phyloP scores from a whole-genome alignment of 2,888 invertebrate genomes.

The Lithophane socia region DNA sequence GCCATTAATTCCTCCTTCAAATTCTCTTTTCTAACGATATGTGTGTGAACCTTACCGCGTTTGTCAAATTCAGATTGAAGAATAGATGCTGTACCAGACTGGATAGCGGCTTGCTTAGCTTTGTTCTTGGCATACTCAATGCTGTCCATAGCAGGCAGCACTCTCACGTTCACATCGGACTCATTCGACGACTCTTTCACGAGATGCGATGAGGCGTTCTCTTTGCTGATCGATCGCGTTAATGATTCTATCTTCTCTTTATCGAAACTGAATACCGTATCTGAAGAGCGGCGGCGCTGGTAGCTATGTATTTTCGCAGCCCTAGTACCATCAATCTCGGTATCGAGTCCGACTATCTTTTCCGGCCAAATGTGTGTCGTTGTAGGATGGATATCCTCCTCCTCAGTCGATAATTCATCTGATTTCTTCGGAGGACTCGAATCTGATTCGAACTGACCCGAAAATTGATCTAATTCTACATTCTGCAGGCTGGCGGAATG shows the following conservation, averaged over 20 bases:
- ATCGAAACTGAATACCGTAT: slow-evolving; percentile 94
- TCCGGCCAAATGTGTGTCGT: slow-evolving; percentile 90
- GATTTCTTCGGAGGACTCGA: slow-evolving; percentile 81
- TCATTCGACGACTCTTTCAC: slow-evolving; percentile 89
- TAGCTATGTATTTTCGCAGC: slow-evolving; percentile 87
- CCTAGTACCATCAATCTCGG: slow-evolving; percentile 87
- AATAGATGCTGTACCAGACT: slow-evolving; percentile 88
- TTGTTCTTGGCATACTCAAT: slow-evolving; percentile 90
- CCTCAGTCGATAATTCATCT: slow-evolving; percentile 88
- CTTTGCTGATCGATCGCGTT: slow-evolving; percentile 90
- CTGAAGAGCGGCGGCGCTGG: slow-evolving; percentile 92
- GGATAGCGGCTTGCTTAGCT: slow-evolving; percentile 78
- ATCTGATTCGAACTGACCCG: slow-evolving; percentile 78
- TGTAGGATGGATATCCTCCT: slow-evolving; percentile 88
- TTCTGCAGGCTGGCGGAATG: slow-evolving; percentile 93
- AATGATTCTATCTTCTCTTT: slow-evolving; percentile 94
- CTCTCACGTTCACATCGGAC: slow-evolving; percentile 87
- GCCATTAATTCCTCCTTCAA: slow-evolving; percentile 92
- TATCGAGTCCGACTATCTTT: slow-evolving; percentile 87
- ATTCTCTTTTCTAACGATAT: slow-evolving; percentile 88
- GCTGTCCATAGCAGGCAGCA: slow-evolving; percentile 89
- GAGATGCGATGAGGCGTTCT: slow-evolving; percentile 81
- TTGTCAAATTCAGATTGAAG: slow-evolving; percentile 92
- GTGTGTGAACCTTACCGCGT: slow-evolving; percentile 83
- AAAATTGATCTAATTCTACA: slow-evolving; percentile 92